Conservation (phyloP, 2,113 vertebrate genomes). For the Zosterops pallidus region DNA sequence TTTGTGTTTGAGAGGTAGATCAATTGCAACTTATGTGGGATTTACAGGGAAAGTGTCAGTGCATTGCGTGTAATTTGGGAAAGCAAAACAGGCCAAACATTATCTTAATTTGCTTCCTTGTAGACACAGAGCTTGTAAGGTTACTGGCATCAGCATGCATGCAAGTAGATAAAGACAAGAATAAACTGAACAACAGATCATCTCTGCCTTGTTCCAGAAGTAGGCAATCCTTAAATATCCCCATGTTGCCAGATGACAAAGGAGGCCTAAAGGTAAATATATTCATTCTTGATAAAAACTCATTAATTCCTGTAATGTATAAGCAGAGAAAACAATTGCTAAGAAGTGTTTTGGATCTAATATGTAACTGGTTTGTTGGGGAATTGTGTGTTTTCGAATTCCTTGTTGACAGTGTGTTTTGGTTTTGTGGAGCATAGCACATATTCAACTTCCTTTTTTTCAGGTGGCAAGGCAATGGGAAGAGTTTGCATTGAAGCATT, state of each 20-base stretch:
- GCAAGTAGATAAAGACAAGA: slow-evolving; percentile 90
- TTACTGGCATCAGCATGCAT: slow-evolving; percentile 95
- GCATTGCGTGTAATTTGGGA: neutral
- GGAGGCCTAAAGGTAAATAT: slow-evolving; percentile 89
- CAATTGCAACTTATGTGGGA: neutral
- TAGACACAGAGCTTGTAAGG: slow-evolving; percentile 95
- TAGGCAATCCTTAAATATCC: slow-evolving; percentile 81
- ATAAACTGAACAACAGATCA: slow-evolving; percentile 76
- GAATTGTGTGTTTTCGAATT: neutral
- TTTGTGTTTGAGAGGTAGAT: neutral
- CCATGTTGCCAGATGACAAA: slow-evolving; percentile 88
- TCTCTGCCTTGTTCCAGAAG: slow-evolving; percentile 76
- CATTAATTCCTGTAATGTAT: neutral
- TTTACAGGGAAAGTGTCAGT: neutral
- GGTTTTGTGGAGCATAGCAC: neutral
- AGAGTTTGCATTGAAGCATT: neutral
- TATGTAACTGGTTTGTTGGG: neutral
- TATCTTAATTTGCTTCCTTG: slow-evolving; percentile 2
- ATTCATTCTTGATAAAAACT: neutral
- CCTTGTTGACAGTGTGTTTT: neutral
- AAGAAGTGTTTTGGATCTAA: neutral
- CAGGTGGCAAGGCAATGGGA: neutral
- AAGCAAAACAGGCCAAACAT: neutral
- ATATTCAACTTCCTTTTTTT: neutral
- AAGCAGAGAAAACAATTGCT: neutral